Conservation (phyloP, 2,888 invertebrate species). For the Leptinotarsa juncta region DNA sequence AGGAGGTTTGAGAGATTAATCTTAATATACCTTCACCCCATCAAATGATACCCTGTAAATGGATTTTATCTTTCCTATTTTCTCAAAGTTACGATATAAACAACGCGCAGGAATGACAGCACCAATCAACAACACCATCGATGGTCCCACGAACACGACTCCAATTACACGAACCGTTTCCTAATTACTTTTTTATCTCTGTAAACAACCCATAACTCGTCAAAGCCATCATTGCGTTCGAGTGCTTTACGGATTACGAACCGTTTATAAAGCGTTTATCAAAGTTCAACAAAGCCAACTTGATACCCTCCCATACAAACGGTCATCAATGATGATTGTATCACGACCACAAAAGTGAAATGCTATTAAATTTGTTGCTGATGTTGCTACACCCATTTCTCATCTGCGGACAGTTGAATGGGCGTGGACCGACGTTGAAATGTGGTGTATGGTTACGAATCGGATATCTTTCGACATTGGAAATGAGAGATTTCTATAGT, state of each 20-base stretch:
- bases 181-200: conserved; percentile 4
- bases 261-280: conserved; percentile 27
- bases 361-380: conserved; percentile 23
- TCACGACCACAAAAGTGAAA: conserved; percentile 30
- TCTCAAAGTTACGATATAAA: too few species aligned
- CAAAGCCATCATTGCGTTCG: conserved; percentile 2
- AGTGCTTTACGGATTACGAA: conserved; percentile 23
- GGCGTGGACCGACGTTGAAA: conserved; percentile 16
- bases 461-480: neutral
- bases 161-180: neutral
- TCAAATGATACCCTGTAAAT: too few species aligned
- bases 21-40: too few species aligned
- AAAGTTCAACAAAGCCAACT: conserved; percentile 26
- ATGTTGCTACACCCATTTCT: conserved; percentile 26
- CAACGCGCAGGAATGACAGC: neutral
- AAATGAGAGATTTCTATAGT: too few species aligned
- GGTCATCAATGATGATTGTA: conserved; percentile 25
- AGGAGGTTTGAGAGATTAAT: too few species aligned
- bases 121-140: neutral
- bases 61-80: too few species aligned
- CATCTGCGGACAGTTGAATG: conserved; percentile 24
- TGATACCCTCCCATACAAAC: conserved; percentile 16
- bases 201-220: conserved; percentile 1
- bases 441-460: conserved; percentile 12
- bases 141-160: neutral